Evolutionary conservation across 2,113 vertebrate species (phyloP), one percentile per base, ranked within the genome.

Genomic region (Prunella himalayana): DNA sequence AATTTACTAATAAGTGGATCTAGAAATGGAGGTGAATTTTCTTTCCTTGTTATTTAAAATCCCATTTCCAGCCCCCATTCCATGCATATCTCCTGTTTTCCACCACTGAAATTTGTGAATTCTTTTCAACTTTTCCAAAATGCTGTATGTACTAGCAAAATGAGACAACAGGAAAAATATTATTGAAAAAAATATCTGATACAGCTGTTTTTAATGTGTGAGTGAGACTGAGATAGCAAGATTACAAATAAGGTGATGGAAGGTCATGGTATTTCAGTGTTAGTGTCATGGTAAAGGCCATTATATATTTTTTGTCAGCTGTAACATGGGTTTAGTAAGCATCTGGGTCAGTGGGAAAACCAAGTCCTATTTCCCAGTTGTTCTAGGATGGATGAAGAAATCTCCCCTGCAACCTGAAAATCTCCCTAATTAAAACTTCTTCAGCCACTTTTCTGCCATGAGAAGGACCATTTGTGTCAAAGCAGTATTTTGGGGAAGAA

Each of bases 351-450:
- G 18, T 33, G 31, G 20, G 63, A 77, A 69, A 88, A 57, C 17
- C 8, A 47, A 18, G 10, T 53, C 0, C 0, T 3, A 0, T 69
- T 90, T 83, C 37, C n/a, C 22, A 49, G 11, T 45, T 71, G 8
- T 45, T 21, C 18, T 37, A 15, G n/a, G 28, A 49, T 49, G 14
- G n/a, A 47, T 49, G 25, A 15, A 77, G 45, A 72, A 72, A 72
- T 64, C 10, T 47, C 7, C 47, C 47, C 2, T 1, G 41, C 13
- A 80, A 65, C 13, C 5, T 31, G n/a, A 86, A 59, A 28, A 5
- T 31, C 4, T 64, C 28, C 13, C 10, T n/a, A 33, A 10, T 75
- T 64, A 71, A 84, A 68, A 47, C 21, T 72, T 80, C 31, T 66
- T 50, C 21, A 63, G 47, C n/a, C 14, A 9, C 33, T 57, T 45